Evolutionary conservation across 2,888 invertebrate genomes (phyloP).

Genomic region (Pediacus dermestoides): DNA sequence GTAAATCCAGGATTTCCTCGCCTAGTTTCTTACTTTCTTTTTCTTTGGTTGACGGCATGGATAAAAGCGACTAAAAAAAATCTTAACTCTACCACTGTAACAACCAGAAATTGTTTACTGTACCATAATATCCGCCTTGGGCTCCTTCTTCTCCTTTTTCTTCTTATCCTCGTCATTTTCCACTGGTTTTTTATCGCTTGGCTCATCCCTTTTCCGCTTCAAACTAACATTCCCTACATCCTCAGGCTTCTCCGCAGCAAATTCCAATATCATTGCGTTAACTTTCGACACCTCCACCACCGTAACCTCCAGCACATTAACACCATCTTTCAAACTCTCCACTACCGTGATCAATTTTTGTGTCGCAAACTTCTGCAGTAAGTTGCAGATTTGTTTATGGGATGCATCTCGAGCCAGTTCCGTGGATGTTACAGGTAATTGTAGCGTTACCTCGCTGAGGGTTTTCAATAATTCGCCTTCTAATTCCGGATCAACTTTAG

Average conservation of each 20-base stretch:
- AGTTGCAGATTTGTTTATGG: constrained; percentile 60
- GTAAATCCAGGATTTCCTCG: constrained; percentile 89
- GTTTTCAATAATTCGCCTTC: constrained; percentile 64
- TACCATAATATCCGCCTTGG: constrained; percentile 67
- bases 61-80: constrained; percentile 68
- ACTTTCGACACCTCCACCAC: constrained; percentile 59
- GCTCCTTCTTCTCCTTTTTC: constrained; percentile 56
- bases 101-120: constrained; percentile 17
- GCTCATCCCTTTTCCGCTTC: constrained; percentile 52
- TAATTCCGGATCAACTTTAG: constrained; percentile 57
- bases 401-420: constrained; percentile 60
- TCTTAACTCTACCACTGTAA: constrained; percentile 9
- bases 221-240: constrained; percentile 29
- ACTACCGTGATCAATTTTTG: constrained; percentile 65
- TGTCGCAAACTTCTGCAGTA: constrained; percentile 74
- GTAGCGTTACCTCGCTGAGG: constrained; percentile 65
- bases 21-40: constrained; percentile 93
- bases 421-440: constrained; percentile 67
- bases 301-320: constrained; percentile 52
- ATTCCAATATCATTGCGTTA: constrained; percentile 53
- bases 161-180: constrained; percentile 56
- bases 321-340: constrained; percentile 51
- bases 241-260: constrained; percentile 38
- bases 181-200: constrained; percentile 38
- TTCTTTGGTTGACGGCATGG: constrained; percentile 92